Conservation (phyloP, 2,113 vertebrate genomes). For the Xyliphius kryptos region DNA sequence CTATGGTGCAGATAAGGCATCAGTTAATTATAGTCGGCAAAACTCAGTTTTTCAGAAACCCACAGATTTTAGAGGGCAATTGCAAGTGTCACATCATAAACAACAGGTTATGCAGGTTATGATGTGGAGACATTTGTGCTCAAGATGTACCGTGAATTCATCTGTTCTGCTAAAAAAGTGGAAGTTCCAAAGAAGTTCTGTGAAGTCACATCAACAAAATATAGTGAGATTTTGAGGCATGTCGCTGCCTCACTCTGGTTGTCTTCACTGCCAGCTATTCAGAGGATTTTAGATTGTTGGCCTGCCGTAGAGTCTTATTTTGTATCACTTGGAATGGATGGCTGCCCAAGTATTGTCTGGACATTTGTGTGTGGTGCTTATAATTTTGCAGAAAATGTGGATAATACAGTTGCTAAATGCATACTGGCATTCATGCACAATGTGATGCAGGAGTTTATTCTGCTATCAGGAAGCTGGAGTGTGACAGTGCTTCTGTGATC, state of each 20-base stretch:
- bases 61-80: no score
- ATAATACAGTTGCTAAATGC: not conserved
- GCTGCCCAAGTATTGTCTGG: conserved; percentile 15
- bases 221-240: not conserved
- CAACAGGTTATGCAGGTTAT: no score
- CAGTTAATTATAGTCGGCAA: no score
- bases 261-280: no score
- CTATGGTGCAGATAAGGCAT: not conserved
- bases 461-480: conserved; percentile 11
- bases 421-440: conserved; percentile 13
- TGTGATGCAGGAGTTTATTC: conserved; percentile 14
- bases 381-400: conserved; percentile 1
- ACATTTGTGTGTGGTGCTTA: conserved; percentile 6
- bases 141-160: no score
- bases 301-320: conserved; percentile 11
- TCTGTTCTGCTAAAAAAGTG: no score
- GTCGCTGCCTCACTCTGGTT: not conserved
- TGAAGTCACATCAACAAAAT: no score
- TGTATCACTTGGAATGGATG: not conserved
- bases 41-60: no score
- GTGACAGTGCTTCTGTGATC: conserved; percentile 9
- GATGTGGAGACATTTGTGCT: no score
- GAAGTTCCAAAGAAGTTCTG: no score
- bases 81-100: no score
- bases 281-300: conserved; percentile 10